Evolutionary conservation across 1,140 invertebrate species (phyloP).

Genomic region (Drosophila biarmipes): DNA sequence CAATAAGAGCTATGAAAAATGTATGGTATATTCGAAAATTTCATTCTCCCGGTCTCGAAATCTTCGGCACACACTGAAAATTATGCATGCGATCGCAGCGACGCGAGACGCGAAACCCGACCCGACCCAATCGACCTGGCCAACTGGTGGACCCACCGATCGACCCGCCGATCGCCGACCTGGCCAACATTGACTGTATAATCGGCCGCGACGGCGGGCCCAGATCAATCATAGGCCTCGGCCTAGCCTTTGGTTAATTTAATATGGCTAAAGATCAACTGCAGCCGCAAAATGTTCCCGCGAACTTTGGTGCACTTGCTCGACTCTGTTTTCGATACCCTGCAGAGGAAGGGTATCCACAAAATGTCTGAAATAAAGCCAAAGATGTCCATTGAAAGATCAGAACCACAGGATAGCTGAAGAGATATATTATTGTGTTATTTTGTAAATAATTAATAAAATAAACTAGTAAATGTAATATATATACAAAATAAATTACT

Average conservation of each 20-base stretch:
- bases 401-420: too few relatives aligned
- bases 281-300: constrained; percentile 73
- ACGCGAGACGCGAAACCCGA: constrained; percentile 46
- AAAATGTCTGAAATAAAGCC: background rate
- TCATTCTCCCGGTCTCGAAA: constrained; percentile 40
- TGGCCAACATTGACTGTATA: constrained; percentile 69
- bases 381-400: too few relatives aligned
- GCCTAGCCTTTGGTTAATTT: constrained; percentile 76
- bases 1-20: constrained; percentile 59
- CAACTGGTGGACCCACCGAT: constrained; percentile 28
- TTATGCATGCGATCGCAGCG: constrained; percentile 74
- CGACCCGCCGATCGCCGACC: constrained; percentile 44
- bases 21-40: constrained; percentile 39
- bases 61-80: constrained; percentile 75
- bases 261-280: constrained; percentile 82
- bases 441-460: too few relatives aligned
- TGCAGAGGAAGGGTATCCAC: background rate
- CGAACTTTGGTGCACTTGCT: constrained; percentile 75
- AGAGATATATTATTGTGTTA: too few relatives aligned
- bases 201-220: constrained; percentile 62
- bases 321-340: constrained; percentile 43
- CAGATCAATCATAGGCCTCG: constrained; percentile 76
- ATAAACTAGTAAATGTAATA: too few relatives aligned
- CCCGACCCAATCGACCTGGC: constrained; percentile 54
- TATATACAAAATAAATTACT: too few relatives aligned